Percentiles rank a stretch among this genome's conserved stretches.
Evolutionary conservation across 2,888 invertebrate species (phyloP).

Genomic region (Nectonema munidae): DNA sequence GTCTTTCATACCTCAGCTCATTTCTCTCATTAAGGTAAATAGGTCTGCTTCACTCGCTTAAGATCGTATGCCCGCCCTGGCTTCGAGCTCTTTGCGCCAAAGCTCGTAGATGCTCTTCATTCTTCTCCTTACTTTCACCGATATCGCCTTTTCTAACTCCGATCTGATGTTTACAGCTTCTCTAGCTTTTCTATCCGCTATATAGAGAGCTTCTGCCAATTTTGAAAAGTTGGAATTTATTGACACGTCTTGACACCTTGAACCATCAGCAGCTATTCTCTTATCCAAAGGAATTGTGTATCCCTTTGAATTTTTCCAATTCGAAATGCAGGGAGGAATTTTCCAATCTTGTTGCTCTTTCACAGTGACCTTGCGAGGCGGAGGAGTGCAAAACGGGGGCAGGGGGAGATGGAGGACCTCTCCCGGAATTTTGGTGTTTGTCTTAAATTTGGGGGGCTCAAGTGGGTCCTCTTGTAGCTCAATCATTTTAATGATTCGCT

Average conservation of each 20-base stretch:
- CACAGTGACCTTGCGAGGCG: too few relatives aligned
- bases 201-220: slow-evolving; percentile 76
- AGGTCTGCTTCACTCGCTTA: too few relatives aligned
- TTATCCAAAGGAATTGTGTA: slow-evolving; percentile 93
- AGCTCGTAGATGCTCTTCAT: slow-evolving; percentile 62
- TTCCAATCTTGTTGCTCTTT: slow-evolving; percentile 99
- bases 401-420: slow-evolving; percentile 89
- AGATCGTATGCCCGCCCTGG: slow-evolving; percentile 62
- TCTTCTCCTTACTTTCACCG: slow-evolving; percentile 92
- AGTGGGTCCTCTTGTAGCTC: slow-evolving; percentile 79
- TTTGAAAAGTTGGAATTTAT: slow-evolving; percentile 98
- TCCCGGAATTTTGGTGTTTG: slow-evolving; percentile 86
- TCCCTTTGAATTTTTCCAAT: slow-evolving; percentile 97
- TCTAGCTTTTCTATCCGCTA: slow-evolving; percentile 76
- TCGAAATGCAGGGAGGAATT: slow-evolving; percentile 85
- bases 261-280: slow-evolving; percentile 77
- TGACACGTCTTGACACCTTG: slow-evolving; percentile 44
- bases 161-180: slow-evolving; percentile 88
- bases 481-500: slow-evolving; percentile 73
- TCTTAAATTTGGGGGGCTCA: slow-evolving; percentile 84
- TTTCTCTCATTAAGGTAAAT: too few relatives aligned
- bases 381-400: slow-evolving; percentile 95
- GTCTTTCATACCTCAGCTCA: slow-evolving; percentile 33
- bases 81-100: slow-evolving; percentile 78
- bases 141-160: slow-evolving; percentile 67